Base-by-base conservation (phyloP, 2,797 vertebrate genomes). In the Centropyge bicolor region DNA sequence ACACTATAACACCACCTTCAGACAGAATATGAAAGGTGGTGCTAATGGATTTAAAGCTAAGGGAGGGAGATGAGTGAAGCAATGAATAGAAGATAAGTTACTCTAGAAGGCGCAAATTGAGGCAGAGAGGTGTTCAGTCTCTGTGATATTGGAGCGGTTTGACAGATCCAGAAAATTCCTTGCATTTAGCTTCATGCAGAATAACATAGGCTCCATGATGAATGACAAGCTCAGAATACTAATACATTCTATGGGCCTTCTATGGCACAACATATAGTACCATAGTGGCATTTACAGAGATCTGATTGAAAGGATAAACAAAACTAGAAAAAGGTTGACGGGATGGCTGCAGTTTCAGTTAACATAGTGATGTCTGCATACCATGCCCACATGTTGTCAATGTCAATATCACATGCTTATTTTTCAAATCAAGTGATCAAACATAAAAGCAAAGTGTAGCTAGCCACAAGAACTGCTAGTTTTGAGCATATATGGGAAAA, bases 31-130 rank as follows among this genome's bases (percentile, higher is more conserved):
- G 9, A 61, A 55, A 52, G 43, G 64, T 63, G 64, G 64, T 74
- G 35, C 49, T 56, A 35, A 80, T 56, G 35, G 55, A 72, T 55
- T 73, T 62, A 24, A 60, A 68, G 49, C 35, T 38, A 52, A 36
- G 24, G 40, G 22, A 56, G 22, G 14, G 41, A 51, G 24, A 36
- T 20, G 41, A 56, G 22, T 49, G 19, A 48, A 41, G 52, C 59
- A 31, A 31, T 38, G 46, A 79, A 72, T 48, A 55, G 12, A 27
- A 19, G 13, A 61, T 16, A 55, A n/a, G 38, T 61, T 40, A 8
- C 27, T 48, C 38, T 46, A 31, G 6, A 45, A 71, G 68, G 70
- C 67, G 76, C 55, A 61, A 61, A 54, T 19, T 54, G 55, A 67
- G 46, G 46, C 52, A 70, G 46, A 70, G 62, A 65, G 17, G 55